Evolutionary conservation across 2,888 invertebrate genomes (phyloP), one percentile per base, ranked within the genome.

Genomic region (Sycophila texana): DNA sequence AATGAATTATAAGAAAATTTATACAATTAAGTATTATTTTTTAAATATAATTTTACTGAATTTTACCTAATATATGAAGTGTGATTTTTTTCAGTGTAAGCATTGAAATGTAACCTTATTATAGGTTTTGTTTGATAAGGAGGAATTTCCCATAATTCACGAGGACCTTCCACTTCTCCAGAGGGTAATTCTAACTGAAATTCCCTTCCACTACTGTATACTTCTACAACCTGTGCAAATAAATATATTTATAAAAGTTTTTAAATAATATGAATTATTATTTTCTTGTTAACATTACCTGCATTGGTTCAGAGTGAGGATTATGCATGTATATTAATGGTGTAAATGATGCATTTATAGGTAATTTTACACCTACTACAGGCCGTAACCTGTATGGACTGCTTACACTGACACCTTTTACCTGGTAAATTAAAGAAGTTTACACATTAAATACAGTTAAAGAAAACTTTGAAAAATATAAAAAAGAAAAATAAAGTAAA

Each of bases 311-410:
- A 86, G 94, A 93, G 90, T 97, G 96, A 84, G 99, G 99, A 93
- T 99, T 99, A 92, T 98, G 96, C 92, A 99, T 94, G 86, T 95
- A 94, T 89, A 99, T 96, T 89, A 96, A 92, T 80, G 98, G 96
- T 87, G 96, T 94, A 88, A 97, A 95, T 83, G 96, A 95, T 84
- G 97, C 96, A 92, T 99, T 98, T 87, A 96, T 92, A 81, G 99
- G 99, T 89, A 98, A 94, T 89, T 95, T 95, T 83, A 98, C 95
- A 81, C 97, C 97, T 81, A 98, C 94, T 89, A 98, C 94, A 75
- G 99, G 98, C 91, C 96, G 94, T 87, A 99, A 92, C 86, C 97
- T 94, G 92, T 98, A 99, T 74, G 96, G 97, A 92, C 97, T 98
- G 85, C 96, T 95, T 85, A 95, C 93, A 88, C 98, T 98, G 88